Percentiles rank a stretch among this genome's conserved stretches.
These are phyloP conservation scores for Drosophila subsilvestris DNA, from an alignment of 2,888 invertebrate genomes.

Conservation along the genomic window DNA sequence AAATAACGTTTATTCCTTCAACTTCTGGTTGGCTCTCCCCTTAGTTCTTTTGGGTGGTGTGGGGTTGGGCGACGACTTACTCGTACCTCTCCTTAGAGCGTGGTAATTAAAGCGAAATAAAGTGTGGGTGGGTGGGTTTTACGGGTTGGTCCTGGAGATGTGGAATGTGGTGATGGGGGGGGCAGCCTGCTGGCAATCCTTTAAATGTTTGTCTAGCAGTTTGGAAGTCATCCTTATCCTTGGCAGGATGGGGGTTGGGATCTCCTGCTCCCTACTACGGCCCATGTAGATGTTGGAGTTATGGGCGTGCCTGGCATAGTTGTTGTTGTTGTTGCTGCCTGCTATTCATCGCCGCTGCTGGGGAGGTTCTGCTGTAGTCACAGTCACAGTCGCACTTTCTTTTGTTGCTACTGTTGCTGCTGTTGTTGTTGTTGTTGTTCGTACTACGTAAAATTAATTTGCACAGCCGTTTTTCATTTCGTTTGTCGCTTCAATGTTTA, in stretches of 20 bases:
- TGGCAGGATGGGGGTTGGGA: conserved; percentile 9
- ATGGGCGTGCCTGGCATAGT: conserved; percentile 57
- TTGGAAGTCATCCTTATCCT: conserved; percentile 39
- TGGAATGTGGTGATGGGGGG: conserved; percentile 46
- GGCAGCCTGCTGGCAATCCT: conserved; percentile 44
- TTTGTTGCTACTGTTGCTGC: conserved; percentile 46
- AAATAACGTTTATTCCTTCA: neutral
- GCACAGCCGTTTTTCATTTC: conserved; percentile 76
- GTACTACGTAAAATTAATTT: conserved; percentile 71
- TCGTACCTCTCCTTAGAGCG: conserved; percentile 19
- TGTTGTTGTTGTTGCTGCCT: conserved; percentile 60
- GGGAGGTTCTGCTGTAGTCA: conserved; percentile 34
- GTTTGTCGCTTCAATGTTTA: conserved; percentile 65
- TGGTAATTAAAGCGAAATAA: conserved; percentile 61
- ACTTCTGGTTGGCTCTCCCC: neutral
- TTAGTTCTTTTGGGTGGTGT: neutral
- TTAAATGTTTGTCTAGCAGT: conserved; percentile 58
- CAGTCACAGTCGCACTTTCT: conserved; percentile 38
- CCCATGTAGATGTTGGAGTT: conserved; percentile 49
- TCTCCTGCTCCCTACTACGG: neutral
- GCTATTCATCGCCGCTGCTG: conserved; percentile 42
- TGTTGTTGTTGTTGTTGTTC: conserved; percentile 56
- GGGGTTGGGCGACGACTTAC: too few species aligned
- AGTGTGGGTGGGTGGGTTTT: conserved; percentile 41
- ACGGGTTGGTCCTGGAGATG: neutral